These are phyloP conservation scores for Lepidostoma basale DNA, from an alignment of 1,140 invertebrate genomes.

Conservation along the genomic window DNA sequence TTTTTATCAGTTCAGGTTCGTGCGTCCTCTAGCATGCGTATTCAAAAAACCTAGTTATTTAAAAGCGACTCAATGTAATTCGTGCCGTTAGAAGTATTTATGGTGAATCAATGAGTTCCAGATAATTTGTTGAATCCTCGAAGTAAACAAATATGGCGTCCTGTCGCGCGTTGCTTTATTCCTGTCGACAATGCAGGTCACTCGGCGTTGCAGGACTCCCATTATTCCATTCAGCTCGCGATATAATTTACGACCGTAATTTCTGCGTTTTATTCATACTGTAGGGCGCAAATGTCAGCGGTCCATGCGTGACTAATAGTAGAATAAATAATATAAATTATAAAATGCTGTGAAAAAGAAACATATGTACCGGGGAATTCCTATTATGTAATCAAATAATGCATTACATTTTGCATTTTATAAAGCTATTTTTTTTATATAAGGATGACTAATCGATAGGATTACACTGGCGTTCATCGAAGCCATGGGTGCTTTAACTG, in stretches of 20 bases:
- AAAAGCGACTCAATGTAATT: no score
- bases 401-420: no score
- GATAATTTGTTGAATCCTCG: conserved; percentile 1
- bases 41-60: no score
- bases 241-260: conserved; percentile 33
- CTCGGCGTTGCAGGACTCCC: conserved; percentile 21
- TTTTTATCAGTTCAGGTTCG: no score
- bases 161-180: conserved; percentile 11
- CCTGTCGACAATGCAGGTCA: conserved; percentile 18
- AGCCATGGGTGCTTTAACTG: no score
- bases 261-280: conserved; percentile 26
- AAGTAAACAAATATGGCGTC: conserved; percentile 3
- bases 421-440: no score
- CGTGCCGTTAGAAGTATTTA: no score
- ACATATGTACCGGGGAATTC: no score
- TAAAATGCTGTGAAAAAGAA: conserved; percentile 45
- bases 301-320: conserved; percentile 42
- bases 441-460: no score
- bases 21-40: no score
- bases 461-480: no score
- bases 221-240: conserved; percentile 18
- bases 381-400: no score
- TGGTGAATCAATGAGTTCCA: background rate
- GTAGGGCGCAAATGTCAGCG: conserved; percentile 26
- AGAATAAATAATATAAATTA: conserved; percentile 44